A percentile compares a stretch with the other conserved stretches of the same genome.
Evolutionary conservation across 2,113 vertebrate species (phyloP).

Genomic region (Gambusia holbrooki): DNA sequence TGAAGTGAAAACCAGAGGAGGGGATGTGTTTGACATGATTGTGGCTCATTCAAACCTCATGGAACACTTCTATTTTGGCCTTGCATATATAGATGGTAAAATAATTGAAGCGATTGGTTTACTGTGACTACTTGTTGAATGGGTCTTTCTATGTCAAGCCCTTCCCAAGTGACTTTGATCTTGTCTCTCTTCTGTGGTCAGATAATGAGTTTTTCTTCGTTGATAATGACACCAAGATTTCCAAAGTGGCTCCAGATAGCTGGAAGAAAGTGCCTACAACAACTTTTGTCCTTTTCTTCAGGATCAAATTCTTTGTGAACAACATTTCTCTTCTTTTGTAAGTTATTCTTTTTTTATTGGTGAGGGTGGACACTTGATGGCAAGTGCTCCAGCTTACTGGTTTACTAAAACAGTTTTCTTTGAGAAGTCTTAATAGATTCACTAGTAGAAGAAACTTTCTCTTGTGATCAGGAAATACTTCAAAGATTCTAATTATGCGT

Average conservation of each 20-base stretch:
- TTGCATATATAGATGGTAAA: constrained; percentile 87
- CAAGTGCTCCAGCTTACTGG: not conserved
- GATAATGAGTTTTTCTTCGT: constrained; percentile 92
- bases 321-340: constrained; percentile 85
- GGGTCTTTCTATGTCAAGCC: not conserved
- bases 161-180: not conserved
- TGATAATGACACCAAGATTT: constrained; percentile 87
- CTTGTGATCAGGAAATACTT: not conserved
- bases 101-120: not conserved
- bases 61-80: constrained; percentile 89
- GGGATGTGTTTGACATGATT: constrained; percentile 86
- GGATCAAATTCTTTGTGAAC: constrained; percentile 89
- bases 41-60: constrained; percentile 83
- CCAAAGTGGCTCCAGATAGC: constrained; percentile 87
- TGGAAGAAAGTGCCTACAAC: constrained; percentile 88
- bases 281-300: constrained; percentile 86
- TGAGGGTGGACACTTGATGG: no score
- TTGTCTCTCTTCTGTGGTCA: constrained; percentile 53
- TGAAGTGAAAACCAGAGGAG: constrained; percentile 84
- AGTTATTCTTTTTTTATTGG: constrained; percentile 64
- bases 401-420: not conserved
- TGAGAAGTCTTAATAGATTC: not conserved
- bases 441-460: not conserved
- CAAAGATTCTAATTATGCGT: not conserved
- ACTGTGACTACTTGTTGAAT: not conserved